Conservation (phyloP, 1,140 invertebrate genomes). For the Gonioctena quinquepunctata region DNA sequence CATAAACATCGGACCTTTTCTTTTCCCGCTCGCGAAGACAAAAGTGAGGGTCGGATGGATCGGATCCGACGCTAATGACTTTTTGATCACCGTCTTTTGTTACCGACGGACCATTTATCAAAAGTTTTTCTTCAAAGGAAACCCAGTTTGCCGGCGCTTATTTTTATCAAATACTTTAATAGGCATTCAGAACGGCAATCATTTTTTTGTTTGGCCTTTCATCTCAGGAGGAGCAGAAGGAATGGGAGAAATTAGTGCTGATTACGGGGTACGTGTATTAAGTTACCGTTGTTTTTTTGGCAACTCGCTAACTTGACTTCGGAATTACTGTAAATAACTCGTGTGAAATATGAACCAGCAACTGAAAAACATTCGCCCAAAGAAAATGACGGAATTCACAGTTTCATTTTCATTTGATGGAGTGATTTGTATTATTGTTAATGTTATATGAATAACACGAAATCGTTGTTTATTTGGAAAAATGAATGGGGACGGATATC, state of each 20-base stretch:
- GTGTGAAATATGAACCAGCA: too few species aligned
- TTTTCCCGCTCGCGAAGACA: conserved; percentile 7
- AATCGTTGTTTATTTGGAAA: too few species aligned
- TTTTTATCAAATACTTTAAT: conserved; percentile 17
- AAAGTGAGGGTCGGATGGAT: conserved; percentile 5
- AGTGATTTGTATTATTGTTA: too few species aligned
- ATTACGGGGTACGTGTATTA: too few species aligned
- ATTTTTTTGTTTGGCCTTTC: conserved; percentile 8
- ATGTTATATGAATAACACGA: too few species aligned
- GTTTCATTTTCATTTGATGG: too few species aligned
- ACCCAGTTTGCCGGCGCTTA: background rate
- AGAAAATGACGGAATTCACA: too few species aligned
- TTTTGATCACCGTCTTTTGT: conserved; percentile 37
- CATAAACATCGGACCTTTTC: conserved; percentile 14
- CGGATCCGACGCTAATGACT: conserved; percentile 28
- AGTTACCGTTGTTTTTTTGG: too few species aligned
- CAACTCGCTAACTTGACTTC: too few species aligned
- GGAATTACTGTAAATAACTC: too few species aligned
- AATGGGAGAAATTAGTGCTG: background rate
- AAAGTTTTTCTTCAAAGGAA: conserved; percentile 25
- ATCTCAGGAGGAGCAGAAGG: background rate
- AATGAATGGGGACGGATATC: too few species aligned
- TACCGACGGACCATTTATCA: conserved; percentile 30
- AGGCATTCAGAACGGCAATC: conserved; percentile 1
- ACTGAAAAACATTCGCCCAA: too few species aligned